Evolutionary conservation across 2,888 invertebrate genomes (phyloP).

Genomic region (Melanargia galathea): DNA sequence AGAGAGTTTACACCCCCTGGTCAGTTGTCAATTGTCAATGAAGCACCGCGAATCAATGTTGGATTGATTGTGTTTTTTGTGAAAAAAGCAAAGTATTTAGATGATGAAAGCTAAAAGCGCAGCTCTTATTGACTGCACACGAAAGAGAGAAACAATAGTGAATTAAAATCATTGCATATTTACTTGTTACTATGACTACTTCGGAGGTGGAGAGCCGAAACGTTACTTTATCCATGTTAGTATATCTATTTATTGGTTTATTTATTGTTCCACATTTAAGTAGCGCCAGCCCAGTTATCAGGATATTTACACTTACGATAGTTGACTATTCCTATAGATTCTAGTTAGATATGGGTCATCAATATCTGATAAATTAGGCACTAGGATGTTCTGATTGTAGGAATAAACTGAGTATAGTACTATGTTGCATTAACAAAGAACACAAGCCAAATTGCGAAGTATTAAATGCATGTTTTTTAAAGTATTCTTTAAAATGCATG

Average conservation of each 20-base stretch:
- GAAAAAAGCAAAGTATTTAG: slow-evolving; percentile 64
- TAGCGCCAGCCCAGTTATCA: slow-evolving; percentile 21
- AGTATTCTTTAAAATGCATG: too few species aligned
- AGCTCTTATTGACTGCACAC: slow-evolving; percentile 58
- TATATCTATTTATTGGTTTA: slow-evolving; percentile 43
- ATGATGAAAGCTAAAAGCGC: slow-evolving; percentile 76
- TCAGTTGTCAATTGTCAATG: slow-evolving; percentile 19
- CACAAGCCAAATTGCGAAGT: slow-evolving; percentile 3
- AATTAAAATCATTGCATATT: slow-evolving; percentile 50
- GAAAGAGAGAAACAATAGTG: slow-evolving; percentile 56
- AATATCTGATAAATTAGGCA: slow-evolving; percentile 9
- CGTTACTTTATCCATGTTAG: slow-evolving; percentile 77
- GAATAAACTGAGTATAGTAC: not conserved
- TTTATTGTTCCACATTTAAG: slow-evolving; percentile 34
- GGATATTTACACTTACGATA: slow-evolving; percentile 30
- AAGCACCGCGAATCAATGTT: slow-evolving; percentile 51
- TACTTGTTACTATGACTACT: slow-evolving; percentile 65
- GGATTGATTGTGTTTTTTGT: slow-evolving; percentile 58
- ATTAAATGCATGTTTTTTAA: not conserved
- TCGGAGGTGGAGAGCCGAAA: slow-evolving; percentile 77
- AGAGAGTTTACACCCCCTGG: too few species aligned
- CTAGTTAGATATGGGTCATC: slow-evolving; percentile 30
- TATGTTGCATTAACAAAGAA: slow-evolving; percentile 9
- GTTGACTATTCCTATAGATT: slow-evolving; percentile 12
- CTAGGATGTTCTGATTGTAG: not conserved